Evolutionary conservation across 2,888 invertebrate species (phyloP), one percentile per base, ranked within the genome.

Genomic region (Acholoe squamosa): DNA sequence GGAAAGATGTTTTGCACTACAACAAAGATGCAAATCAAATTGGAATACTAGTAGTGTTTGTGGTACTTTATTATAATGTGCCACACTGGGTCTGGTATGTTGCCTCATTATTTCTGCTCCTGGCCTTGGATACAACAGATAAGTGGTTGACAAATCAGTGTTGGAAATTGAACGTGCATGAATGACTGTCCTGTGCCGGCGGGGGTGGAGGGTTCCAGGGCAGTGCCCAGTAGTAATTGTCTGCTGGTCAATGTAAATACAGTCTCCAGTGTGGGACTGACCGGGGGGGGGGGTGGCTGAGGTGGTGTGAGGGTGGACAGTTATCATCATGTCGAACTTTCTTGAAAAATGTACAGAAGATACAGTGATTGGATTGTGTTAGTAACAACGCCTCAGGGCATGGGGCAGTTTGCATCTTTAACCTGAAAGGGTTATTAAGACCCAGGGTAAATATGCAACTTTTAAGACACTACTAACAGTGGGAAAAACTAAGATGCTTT

Each of bases 131-230:
- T 3, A 43, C 10, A 61, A n/a, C n/a, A 61, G 61, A 19, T 14
- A n/a, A 61, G 19, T 61, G 61, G 71, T 71, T 71, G 28, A 71
- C 71, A 71, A 71, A 71, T 71, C 71, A 14, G 71, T 71, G 71
- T 71, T 28, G 71, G 71, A 71, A 71, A 71, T 71, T 71, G 71
- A 3, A n/a, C 71, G 31, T 71, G n/a, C 14, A 67, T 12, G 28
- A 28, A 61, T 19, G 61, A 19, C 61, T n/a, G 43, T 43, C 43
- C 43, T 43, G 5, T 43, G 43, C 43, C 43, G 43, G 43, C 43
- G 43, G 43, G 61, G 61, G 22, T 61, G 61, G 61, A 19, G 61
- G 61, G 61, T 0, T 61, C 12, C 12, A 43, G 43, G 3, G 19
- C 7, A 61, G 22, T 61, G 61, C 14, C 61, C n/a, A n/a, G 61